Conservation (phyloP, 2,888 invertebrate species). For the Ommatoiulus sabulosus region DNA sequence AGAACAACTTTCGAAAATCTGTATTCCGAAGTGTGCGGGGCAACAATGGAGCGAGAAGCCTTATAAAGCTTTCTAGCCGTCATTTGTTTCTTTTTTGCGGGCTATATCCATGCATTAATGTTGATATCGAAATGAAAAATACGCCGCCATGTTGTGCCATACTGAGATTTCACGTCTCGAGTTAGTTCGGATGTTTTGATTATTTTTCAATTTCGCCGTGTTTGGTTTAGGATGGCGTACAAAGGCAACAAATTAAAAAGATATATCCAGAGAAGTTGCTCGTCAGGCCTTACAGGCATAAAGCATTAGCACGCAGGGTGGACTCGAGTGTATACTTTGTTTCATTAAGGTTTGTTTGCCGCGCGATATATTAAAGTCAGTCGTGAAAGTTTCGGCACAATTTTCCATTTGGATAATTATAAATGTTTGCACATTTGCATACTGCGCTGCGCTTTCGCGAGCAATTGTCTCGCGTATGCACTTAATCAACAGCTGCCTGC, state of each 20-base stretch:
- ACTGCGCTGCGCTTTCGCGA: not conserved
- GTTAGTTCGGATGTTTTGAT: not conserved
- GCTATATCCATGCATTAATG: not conserved
- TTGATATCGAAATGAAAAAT: not conserved
- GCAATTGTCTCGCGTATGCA: not conserved
- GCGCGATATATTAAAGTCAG: conserved; percentile 9
- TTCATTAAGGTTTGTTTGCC: conserved; percentile 15
- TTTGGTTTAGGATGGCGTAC: not conserved
- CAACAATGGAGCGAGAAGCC: not conserved
- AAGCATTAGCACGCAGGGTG: not conserved
- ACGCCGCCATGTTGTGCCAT: not conserved
- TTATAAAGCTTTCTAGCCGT: not conserved
- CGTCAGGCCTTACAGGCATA: not conserved
- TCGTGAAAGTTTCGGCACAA: not conserved
- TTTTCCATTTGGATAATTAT: conserved; percentile 43
- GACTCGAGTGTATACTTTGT: not conserved
- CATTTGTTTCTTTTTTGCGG: not conserved
- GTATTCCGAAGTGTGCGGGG: not conserved
- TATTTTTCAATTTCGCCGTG: not conserved
- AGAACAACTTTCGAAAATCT: not conserved
- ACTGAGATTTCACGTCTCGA: not conserved
- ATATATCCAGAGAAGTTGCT: conserved; percentile 28
- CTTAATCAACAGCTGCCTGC: conserved; percentile 26
- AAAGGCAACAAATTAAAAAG: not conserved
- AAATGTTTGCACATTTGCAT: conserved; percentile 40